Evolutionary conservation across 2,888 invertebrate species (phyloP), one percentile per base, ranked within the genome.

Genomic region (Folsomia manolachei): DNA sequence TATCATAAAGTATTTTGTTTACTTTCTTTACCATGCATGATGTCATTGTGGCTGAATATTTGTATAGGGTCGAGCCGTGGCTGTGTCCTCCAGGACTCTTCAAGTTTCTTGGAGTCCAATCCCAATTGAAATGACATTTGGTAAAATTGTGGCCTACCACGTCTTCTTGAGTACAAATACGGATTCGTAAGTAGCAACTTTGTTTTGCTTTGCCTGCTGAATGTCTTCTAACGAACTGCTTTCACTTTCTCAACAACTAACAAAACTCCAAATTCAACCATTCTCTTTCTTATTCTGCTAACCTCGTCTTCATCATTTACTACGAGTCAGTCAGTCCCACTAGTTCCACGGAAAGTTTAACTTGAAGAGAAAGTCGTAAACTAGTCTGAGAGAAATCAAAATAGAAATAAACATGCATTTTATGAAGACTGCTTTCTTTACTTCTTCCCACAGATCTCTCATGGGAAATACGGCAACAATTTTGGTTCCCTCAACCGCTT

Each of bases 31-130:
- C n/a, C n/a, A n/a, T n/a, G n/a, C n/a, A n/a, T n/a, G n/a, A n/a
- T n/a, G n/a, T n/a, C n/a, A n/a, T n/a, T n/a, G n/a, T n/a, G n/a
- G n/a, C n/a, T n/a, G n/a, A n/a, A n/a, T n/a, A n/a, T 39, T 39
- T 39, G 4, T 39, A 4, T 67, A 79, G 80, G 75, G 76, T 67
- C 77, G 79, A 64, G 78, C 75, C 19, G 63, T 74, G 9, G 69
- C 78, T 9, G 64, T 75, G 9, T 74, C 78, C 27, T 71, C 76
- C 9, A 69, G 74, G 27, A 73, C 75, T n/a, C 70, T 79, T 70
- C 69, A 78, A 24, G 69, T 80, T 52, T 77, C 77, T 19, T 80
- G 80, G 80, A 77, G 73, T 71, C 77, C 77, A 21, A 73, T 80
- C 26, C 73, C 76, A 11, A 25, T 71, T 23, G 79, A 80, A 70